Evolutionary conservation across 2,113 vertebrate species (phyloP).

Genomic region (Sylvia atricapilla): DNA sequence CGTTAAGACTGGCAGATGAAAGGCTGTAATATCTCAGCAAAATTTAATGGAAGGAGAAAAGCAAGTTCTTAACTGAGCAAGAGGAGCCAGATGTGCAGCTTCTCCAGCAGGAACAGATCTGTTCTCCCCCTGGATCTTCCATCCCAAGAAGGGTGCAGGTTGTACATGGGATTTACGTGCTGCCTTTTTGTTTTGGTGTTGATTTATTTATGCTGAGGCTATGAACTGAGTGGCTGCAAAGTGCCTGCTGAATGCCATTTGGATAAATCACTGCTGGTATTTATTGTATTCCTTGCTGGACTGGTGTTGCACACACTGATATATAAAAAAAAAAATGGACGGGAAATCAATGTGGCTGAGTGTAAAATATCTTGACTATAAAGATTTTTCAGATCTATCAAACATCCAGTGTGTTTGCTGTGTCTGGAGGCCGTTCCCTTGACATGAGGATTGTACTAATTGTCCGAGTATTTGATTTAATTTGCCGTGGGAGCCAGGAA

Average conservation of each 20-base stretch:
- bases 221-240: constrained; percentile 45
- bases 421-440: constrained; percentile 5
- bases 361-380: constrained; percentile 54
- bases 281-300: constrained; percentile 64
- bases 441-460: constrained; percentile 29
- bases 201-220: constrained; percentile 63
- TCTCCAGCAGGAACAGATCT: neutral
- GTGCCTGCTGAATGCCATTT: constrained; percentile 47
- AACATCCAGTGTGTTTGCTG: neutral
- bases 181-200: constrained; percentile 63
- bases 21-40: constrained; percentile 34
- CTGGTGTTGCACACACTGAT: constrained; percentile 23
- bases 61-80: constrained; percentile 42
- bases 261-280: constrained; percentile 51
- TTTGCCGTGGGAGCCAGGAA: constrained; percentile 13
- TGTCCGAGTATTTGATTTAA: constrained; percentile 40
- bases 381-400: constrained; percentile 53
- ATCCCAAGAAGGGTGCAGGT: neutral
- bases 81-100: neutral
- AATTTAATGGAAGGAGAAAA: constrained; percentile 61
- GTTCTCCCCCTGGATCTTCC: neutral
- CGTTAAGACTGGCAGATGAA: constrained; percentile 48
- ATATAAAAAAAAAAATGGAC: constrained; percentile 56
- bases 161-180: constrained; percentile 27
- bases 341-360: constrained; percentile 57